These are phyloP conservation scores for Calycopis cecrops DNA, from an alignment of 1,140 invertebrate genomes.

Conservation along the genomic window DNA sequence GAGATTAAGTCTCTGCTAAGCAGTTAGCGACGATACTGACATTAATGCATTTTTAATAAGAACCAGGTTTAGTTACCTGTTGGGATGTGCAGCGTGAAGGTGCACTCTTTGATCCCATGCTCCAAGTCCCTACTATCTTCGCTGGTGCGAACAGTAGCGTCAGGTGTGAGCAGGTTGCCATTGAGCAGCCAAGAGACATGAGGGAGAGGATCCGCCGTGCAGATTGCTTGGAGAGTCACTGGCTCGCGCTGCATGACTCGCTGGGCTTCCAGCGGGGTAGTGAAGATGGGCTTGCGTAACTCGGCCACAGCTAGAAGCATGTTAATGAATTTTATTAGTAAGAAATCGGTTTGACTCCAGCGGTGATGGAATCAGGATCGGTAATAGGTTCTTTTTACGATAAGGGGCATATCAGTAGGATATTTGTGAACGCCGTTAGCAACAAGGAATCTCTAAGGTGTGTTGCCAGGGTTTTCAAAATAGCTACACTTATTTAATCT, in stretches of 20 bases:
- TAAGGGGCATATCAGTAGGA: too few relatives aligned
- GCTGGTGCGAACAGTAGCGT: constrained; percentile 68
- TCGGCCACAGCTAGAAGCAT: constrained; percentile 79
- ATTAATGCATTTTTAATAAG: too few relatives aligned
- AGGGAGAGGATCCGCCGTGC: constrained; percentile 87
- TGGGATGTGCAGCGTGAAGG: constrained; percentile 81
- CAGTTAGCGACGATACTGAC: too few relatives aligned
- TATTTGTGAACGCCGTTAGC: too few relatives aligned
- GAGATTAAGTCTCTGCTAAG: too few relatives aligned
- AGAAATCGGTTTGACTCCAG: too few relatives aligned
- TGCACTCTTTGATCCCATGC: constrained; percentile 85
- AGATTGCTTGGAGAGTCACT: constrained; percentile 83
- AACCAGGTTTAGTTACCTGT: constrained; percentile 62
- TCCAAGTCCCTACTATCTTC: constrained; percentile 79
- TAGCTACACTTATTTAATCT: too few relatives aligned
- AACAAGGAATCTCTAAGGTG: too few relatives aligned
- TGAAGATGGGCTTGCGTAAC: constrained; percentile 85
- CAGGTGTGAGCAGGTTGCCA: constrained; percentile 62
- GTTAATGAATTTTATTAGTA: too few relatives aligned
- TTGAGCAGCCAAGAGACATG: constrained; percentile 76
- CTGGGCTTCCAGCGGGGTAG: constrained; percentile 79
- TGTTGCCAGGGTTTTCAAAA: too few relatives aligned
- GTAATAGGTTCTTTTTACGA: too few relatives aligned
- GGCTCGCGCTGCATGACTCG: constrained; percentile 82
- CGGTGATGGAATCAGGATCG: too few relatives aligned